Conservation (phyloP, 2,888 invertebrate genomes). For the Nemotelus pantherinus region DNA sequence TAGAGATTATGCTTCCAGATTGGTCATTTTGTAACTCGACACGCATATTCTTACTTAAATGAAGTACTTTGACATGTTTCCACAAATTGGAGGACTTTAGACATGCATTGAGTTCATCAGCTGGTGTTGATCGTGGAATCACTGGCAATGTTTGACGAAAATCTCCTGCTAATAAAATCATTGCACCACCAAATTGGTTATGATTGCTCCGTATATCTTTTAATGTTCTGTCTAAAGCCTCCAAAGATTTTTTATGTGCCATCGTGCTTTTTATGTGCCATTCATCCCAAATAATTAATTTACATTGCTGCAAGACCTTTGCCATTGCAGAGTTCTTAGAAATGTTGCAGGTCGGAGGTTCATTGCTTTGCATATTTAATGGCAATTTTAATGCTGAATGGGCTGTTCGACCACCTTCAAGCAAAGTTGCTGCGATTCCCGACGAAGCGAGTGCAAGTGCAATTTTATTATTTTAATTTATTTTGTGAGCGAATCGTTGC, state of each 20-base stretch:
- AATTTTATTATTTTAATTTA: slow-evolving; percentile 44
- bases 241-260: slow-evolving; percentile 55
- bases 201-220: slow-evolving; percentile 52
- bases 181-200: slow-evolving; percentile 49
- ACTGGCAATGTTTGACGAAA: slow-evolving; percentile 56
- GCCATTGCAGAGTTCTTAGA: slow-evolving; percentile 56
- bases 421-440: slow-evolving; percentile 53
- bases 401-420: slow-evolving; percentile 54
- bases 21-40: slow-evolving; percentile 49
- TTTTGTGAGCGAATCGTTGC: slow-evolving; percentile 42
- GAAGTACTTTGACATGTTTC: slow-evolving; percentile 43
- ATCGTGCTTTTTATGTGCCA: too few species aligned
- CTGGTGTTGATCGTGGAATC: slow-evolving; percentile 52
- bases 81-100: slow-evolving; percentile 48
- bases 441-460: slow-evolving; percentile 52
- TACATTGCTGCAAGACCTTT: slow-evolving; percentile 54
- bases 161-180: slow-evolving; percentile 54
- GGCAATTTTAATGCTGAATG: slow-evolving; percentile 51
- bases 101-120: slow-evolving; percentile 54
- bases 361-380: slow-evolving; percentile 53
- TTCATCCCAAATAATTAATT: slow-evolving; percentile 56
- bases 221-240: slow-evolving; percentile 55
- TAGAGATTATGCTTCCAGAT: slow-evolving; percentile 46
- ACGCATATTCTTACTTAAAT: slow-evolving; percentile 46
- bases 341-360: slow-evolving; percentile 56